A percentile compares a stretch with the other conserved stretches of the same genome.
phyloP scores from a whole-genome alignment of 2,797 vertebrate species.

The Sus cebifrons region DNA sequence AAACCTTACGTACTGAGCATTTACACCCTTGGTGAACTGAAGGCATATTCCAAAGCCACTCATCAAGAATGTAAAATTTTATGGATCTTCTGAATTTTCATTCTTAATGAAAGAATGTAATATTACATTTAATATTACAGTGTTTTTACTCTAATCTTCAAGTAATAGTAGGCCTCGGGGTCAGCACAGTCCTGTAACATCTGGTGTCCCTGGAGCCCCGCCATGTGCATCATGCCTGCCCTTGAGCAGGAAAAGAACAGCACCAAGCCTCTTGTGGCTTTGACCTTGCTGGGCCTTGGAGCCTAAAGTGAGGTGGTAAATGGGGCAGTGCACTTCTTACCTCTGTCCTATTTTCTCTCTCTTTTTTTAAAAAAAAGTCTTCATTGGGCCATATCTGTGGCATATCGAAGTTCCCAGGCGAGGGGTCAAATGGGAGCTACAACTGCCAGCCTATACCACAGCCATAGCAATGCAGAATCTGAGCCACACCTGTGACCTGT shows the following conservation, averaged over 20 bases:
- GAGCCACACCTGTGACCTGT: too few relatives aligned
- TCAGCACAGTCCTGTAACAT: background rate
- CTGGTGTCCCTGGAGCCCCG: background rate
- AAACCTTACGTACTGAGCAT: background rate
- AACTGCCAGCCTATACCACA: too few relatives aligned
- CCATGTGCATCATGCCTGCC: accelerated
- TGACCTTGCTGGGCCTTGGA: background rate
- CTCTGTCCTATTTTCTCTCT: background rate
- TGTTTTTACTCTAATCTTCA: background rate
- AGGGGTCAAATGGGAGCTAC: too few relatives aligned
- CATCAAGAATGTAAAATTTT: background rate
- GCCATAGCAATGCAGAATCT: too few relatives aligned
- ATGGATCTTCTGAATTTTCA: conserved; percentile 22
- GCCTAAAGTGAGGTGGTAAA: background rate
- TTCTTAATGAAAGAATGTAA: background rate
- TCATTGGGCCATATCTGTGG: too few relatives aligned
- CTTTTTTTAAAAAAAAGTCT: too few relatives aligned
- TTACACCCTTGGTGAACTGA: background rate
- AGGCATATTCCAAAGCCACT: background rate
- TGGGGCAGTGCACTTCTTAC: background rate
- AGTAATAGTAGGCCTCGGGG: background rate
- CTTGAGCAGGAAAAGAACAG: background rate
- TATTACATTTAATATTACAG: background rate
- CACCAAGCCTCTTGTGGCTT: background rate
- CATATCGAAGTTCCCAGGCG: too few relatives aligned